Evolutionary conservation across 2,888 invertebrate species (phyloP), one percentile per base, ranked within the genome.

Genomic region (Ommatoiulus sabulosus): DNA sequence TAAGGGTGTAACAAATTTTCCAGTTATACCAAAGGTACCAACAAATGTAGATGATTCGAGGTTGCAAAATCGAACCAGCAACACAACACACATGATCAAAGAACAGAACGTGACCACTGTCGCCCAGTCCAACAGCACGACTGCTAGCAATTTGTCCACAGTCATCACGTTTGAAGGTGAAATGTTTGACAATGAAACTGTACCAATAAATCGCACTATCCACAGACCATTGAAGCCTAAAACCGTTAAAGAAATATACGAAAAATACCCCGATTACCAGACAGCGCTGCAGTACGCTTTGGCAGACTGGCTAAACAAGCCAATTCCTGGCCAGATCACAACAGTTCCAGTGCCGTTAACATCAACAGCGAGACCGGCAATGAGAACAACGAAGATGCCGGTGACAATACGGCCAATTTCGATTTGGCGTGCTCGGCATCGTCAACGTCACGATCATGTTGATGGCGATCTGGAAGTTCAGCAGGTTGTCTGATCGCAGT

Each of bases 401-500:
- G 35, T 80, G 8, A 24, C 80, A 8, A 44, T 7, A 6, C 24
- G 17, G 44, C 43, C 85, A 85, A 85, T 44, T 15, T 85, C 85
- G n/a, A 44, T 63, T n/a, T 63, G 63, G 63, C n/a, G 63, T 17
- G 63, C 63, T 20, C 63, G 20, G 4, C 63, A 63, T n/a, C 63
- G 63, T 17, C 63, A 63, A 63, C 15, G 63, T 3, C 20, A 63
- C 20, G 63, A 63, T 63, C n/a, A 63, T n/a, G 63, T 63, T n/a
- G 17, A 63, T 63, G 63, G 17, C 15, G 63, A 63, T 63, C n/a
- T 63, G 63, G n/a, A 24, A 24, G 12, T 5, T 5, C 12, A 72
- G n/a, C 44, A 80, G n/a, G n/a, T 84, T 88, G 57, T 15, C 4
- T 88, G 88, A 88, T 35, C 88, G 7, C 44, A 46, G 43, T 57